Evolutionary conservation across 2,888 invertebrate species (phyloP).

Genomic region (Alitta virens): DNA sequence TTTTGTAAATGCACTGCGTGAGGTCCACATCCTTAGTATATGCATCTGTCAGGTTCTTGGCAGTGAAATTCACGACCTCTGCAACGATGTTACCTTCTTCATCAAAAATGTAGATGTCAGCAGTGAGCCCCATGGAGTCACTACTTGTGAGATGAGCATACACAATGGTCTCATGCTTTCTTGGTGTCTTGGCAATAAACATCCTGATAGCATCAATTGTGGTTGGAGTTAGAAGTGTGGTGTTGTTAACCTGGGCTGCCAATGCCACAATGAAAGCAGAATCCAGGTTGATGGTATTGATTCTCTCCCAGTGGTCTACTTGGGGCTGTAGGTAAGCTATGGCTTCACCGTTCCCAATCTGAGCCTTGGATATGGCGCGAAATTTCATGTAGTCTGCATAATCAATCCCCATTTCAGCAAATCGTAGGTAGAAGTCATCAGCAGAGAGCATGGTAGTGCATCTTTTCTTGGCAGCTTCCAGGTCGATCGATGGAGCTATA

Average conservation of each 20-base stretch:
- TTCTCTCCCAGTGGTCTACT: background rate
- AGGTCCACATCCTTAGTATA: background rate
- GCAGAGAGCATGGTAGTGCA: background rate
- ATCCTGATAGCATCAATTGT: background rate
- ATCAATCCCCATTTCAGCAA: conserved; percentile 11
- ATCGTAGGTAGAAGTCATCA: conserved; percentile 11
- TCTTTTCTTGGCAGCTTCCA: background rate
- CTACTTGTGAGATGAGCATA: conserved; percentile 1
- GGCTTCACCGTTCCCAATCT: conserved; percentile 5
- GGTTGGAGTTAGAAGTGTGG: background rate
- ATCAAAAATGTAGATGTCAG: conserved; percentile 3
- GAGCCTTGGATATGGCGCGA: conserved; percentile 1
- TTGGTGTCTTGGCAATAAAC: background rate
- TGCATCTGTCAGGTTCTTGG: conserved; percentile 2
- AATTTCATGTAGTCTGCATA: conserved; percentile 8
- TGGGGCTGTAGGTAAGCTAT: conserved; percentile 1
- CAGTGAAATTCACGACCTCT: conserved; percentile 8
- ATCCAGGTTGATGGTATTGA: conserved; percentile 3
- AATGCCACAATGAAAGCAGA: conserved; percentile 11
- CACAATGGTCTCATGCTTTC: background rate
- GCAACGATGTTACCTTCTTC: conserved; percentile 11
- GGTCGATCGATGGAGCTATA: background rate
- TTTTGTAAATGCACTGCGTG: conserved; percentile 11
- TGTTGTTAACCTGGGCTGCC: conserved; percentile 2
- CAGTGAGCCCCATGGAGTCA: background rate